These are phyloP conservation scores for Mirza zaza DNA, from an alignment of 2,113 vertebrate genomes.

Conservation along the genomic window DNA sequence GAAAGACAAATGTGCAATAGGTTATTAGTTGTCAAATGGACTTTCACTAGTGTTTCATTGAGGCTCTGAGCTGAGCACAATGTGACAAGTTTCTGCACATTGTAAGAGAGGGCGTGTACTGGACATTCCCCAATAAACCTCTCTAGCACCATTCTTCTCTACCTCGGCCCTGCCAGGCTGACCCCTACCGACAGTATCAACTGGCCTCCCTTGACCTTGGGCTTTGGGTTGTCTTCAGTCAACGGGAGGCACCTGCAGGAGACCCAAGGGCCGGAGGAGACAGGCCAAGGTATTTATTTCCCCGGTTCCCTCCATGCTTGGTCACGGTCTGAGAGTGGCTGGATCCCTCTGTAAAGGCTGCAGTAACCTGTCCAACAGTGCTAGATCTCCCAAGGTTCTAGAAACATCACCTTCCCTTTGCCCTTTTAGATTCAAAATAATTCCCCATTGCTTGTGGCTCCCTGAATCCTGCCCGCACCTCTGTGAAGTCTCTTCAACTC, in stretches of 20 bases:
- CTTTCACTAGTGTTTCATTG: background rate
- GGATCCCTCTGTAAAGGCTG: background rate
- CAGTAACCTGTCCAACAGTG: background rate
- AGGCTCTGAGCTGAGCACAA: background rate
- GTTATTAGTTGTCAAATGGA: background rate
- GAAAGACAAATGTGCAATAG: background rate
- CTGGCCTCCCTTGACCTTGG: background rate
- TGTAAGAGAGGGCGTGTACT: background rate
- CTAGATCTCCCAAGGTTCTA: background rate
- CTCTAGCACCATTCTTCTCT: background rate
- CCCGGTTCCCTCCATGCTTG: background rate
- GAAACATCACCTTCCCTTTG: background rate
- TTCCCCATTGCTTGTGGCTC: background rate
- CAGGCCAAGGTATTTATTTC: background rate
- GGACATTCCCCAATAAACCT: no score
- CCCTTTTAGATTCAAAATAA: background rate
- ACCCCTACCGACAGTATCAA: background rate
- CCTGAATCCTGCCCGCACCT: background rate
- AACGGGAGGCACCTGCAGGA: background rate
- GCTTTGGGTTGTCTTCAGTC: background rate
- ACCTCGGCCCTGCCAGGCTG: background rate
- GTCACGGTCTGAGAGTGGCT: background rate
- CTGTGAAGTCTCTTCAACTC: background rate
- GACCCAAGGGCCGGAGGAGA: background rate
- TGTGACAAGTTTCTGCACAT: background rate